Conservation (phyloP, 2,888 invertebrate genomes). For the Syrista parreyssii region DNA sequence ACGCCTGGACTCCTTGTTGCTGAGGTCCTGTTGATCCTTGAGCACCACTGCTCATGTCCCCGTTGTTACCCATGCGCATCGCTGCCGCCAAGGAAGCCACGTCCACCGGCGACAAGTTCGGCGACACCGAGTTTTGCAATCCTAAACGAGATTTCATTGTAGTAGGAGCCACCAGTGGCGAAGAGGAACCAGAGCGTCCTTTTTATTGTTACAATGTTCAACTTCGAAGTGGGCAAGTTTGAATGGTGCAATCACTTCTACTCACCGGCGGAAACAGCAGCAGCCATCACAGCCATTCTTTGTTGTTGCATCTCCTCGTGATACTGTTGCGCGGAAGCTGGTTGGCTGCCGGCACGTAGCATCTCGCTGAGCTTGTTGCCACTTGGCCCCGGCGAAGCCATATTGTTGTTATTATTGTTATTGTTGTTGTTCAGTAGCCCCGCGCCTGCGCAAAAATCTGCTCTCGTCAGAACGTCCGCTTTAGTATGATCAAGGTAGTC, state of each 20-base stretch:
- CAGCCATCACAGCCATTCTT: conserved; percentile 65
- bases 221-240: conserved; percentile 26
- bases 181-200: background rate
- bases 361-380: conserved; percentile 65
- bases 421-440: conserved; percentile 78
- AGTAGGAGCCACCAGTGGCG: background rate
- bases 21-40: conserved; percentile 62
- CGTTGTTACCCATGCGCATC: conserved; percentile 67
- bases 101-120: conserved; percentile 63
- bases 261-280: conserved; percentile 63
- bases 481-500: background rate
- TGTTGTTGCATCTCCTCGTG: conserved; percentile 73
- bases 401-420: conserved; percentile 74
- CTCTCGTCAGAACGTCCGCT: conserved; percentile 58
- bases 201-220: background rate
- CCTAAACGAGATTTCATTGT: conserved; percentile 31
- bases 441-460: conserved; percentile 70
- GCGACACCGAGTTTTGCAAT: conserved; percentile 63
- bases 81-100: conserved; percentile 63
- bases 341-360: conserved; percentile 61
- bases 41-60: conserved; percentile 58
- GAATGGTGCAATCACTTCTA: conserved; percentile 37
- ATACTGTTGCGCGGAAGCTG: conserved; percentile 61
- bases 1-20: conserved; percentile 59
- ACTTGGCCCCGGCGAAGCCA: conserved; percentile 64